Evolutionary conservation across 2,888 invertebrate species (phyloP).

Genomic region (Hypena proboscidalis): DNA sequence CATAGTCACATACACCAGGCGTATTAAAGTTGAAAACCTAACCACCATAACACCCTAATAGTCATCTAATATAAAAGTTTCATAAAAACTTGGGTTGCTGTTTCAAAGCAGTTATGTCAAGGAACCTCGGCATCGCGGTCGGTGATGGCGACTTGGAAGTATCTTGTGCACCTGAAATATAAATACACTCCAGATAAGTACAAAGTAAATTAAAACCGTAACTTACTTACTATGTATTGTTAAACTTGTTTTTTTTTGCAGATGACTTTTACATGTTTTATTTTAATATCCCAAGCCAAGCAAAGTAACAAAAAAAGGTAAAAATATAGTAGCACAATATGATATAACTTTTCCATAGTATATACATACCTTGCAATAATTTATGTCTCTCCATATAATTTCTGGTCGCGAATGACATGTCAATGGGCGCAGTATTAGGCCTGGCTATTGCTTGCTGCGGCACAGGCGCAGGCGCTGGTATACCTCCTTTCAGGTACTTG

Average conservation of each 20-base stretch:
- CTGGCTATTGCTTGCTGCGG: constrained; percentile 37
- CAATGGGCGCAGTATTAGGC: constrained; percentile 65
- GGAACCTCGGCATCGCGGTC: constrained; percentile 82
- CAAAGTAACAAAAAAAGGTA: too few relatives aligned
- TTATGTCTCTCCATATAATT: constrained; percentile 90
- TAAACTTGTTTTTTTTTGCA: too few relatives aligned
- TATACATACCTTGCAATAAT: constrained; percentile 76
- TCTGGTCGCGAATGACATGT: constrained; percentile 89
- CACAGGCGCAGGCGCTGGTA: constrained; percentile 23
- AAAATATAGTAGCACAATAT: too few relatives aligned
- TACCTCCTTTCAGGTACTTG: constrained; percentile 70
- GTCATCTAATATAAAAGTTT: constrained; percentile 9
- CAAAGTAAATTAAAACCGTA: background rate
- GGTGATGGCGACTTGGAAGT: constrained; percentile 44
- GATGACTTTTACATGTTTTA: too few relatives aligned
- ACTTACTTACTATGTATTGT: too few relatives aligned
- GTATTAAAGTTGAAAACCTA: too few relatives aligned
- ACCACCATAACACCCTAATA: constrained; percentile 7
- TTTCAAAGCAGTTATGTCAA: constrained; percentile 89
- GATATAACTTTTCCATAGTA: too few relatives aligned
- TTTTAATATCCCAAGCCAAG: too few relatives aligned
- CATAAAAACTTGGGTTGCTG: constrained; percentile 88
- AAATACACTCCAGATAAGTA: too few relatives aligned
- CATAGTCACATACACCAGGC: too few relatives aligned
- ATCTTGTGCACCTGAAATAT: constrained; percentile 49